phyloP scores from a whole-genome alignment of 2,888 invertebrate species.

The Mechanitis mazaeus region DNA sequence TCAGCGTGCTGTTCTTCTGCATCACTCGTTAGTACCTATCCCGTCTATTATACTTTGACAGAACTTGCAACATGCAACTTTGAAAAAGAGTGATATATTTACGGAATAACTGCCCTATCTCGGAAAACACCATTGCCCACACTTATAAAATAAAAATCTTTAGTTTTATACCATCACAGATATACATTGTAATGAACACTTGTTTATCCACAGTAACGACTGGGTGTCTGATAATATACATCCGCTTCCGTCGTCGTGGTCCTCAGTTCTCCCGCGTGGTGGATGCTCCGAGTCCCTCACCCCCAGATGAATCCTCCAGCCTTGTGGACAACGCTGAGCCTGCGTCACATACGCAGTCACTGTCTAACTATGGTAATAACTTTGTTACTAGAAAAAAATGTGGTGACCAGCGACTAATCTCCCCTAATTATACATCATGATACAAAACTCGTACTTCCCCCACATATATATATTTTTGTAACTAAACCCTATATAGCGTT shows the following conservation, averaged over 20 bases:
- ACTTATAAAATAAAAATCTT: background rate
- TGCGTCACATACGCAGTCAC: conserved; percentile 49
- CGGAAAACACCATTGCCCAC: too few relatives aligned
- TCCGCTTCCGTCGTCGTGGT: conserved; percentile 84
- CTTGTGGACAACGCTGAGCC: conserved; percentile 63
- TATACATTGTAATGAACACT: too few relatives aligned
- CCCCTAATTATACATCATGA: too few relatives aligned
- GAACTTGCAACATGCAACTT: too few relatives aligned
- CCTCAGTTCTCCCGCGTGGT: conserved; percentile 72
- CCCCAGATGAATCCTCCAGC: conserved; percentile 58
- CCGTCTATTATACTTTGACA: background rate
- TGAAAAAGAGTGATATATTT: too few relatives aligned
- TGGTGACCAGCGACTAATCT: too few relatives aligned
- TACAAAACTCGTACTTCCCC: too few relatives aligned
- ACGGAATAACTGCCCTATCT: too few relatives aligned
- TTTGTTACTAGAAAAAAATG: too few relatives aligned
- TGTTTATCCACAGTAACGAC: conserved; percentile 78
- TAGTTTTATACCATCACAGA: background rate
- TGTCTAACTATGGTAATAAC: conserved; percentile 44
- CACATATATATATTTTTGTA: too few relatives aligned
- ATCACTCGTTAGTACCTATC: conserved; percentile 80
- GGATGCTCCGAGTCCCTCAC: conserved; percentile 45
- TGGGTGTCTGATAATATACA: conserved; percentile 88
- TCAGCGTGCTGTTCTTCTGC: conserved; percentile 85
- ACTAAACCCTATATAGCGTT: too few relatives aligned